phyloP scores from a whole-genome alignment of 2,888 invertebrate species.

The Drosophila mulleri region DNA sequence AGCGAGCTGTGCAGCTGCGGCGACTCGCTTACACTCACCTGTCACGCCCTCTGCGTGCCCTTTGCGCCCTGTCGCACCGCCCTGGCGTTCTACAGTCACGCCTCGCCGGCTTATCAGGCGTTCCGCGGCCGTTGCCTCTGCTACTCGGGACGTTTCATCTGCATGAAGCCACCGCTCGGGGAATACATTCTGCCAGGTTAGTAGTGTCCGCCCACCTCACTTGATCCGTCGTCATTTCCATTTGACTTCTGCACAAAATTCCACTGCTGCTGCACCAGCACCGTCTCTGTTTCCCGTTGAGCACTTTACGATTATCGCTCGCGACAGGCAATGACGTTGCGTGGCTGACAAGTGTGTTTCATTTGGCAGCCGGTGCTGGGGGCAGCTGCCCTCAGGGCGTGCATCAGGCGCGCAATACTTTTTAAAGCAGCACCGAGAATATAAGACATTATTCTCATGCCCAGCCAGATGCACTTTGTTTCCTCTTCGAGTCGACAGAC shows the following conservation, averaged over 20 bases:
- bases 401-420: constrained; percentile 30
- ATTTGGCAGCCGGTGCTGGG: constrained; percentile 17
- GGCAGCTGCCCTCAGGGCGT: constrained; percentile 8
- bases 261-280: constrained; percentile 17
- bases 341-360: constrained; percentile 31
- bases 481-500: constrained; percentile 24
- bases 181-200: constrained; percentile 85
- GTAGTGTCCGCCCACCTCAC: constrained; percentile 48
- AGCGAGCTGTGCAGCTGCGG: constrained; percentile 96
- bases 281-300: constrained; percentile 46
- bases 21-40: constrained; percentile 90
- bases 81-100: constrained; percentile 95
- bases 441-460: constrained; percentile 27
- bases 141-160: constrained; percentile 96
- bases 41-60: constrained; percentile 95
- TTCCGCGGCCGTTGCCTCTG: constrained; percentile 95
- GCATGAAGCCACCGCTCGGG: constrained; percentile 93
- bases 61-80: constrained; percentile 94
- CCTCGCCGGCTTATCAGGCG: constrained; percentile 95
- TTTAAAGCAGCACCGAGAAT: constrained; percentile 18
- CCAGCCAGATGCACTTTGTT: constrained; percentile 41
- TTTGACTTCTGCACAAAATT: constrained; percentile 38
- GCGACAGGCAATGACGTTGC: constrained; percentile 65
- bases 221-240: constrained; percentile 57
- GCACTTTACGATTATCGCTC: constrained; percentile 68